These are phyloP conservation scores for Acestrorhynchus altus DNA, from an alignment of 2,797 vertebrate genomes.

Conservation along the genomic window DNA sequence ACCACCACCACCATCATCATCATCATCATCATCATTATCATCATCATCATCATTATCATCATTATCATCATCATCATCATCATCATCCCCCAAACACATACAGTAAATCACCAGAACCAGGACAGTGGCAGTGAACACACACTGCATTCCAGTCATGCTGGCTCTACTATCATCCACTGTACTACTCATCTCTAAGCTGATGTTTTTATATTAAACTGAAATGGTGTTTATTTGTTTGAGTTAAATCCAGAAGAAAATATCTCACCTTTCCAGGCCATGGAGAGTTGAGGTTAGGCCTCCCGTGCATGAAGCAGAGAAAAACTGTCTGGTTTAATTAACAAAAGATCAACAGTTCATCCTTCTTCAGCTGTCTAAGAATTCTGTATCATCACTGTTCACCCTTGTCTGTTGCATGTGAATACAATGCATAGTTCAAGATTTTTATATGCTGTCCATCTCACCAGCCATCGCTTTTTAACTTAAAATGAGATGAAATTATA, in stretches of 20 bases:
- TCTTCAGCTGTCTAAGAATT: constrained; percentile 21
- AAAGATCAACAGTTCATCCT: constrained; percentile 28
- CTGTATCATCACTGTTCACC: constrained; percentile 35
- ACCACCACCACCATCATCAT: too few species aligned
- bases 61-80: too few species aligned
- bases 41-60: too few species aligned
- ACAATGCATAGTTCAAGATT: background rate
- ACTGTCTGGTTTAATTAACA: constrained; percentile 47
- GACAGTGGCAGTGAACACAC: background rate
- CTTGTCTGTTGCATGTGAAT: constrained; percentile 26
- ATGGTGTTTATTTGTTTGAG: constrained; percentile 40
- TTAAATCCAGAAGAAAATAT: constrained; percentile 49
- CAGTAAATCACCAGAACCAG: background rate
- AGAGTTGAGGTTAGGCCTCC: constrained; percentile 24
- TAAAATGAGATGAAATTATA: background rate
- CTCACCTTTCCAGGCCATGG: constrained; percentile 1
- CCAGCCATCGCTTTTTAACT: background rate
- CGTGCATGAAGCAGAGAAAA: constrained; percentile 37
- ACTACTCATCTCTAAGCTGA: constrained; percentile 6
- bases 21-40: too few species aligned
- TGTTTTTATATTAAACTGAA: constrained; percentile 33
- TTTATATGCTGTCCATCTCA: background rate
- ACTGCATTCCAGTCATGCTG: constrained; percentile 20
- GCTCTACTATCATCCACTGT: background rate
- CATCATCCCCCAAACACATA: constrained; percentile 5